phyloP scores from a whole-genome alignment of 1,140 invertebrate species.

The Heterodera carotae region DNA sequence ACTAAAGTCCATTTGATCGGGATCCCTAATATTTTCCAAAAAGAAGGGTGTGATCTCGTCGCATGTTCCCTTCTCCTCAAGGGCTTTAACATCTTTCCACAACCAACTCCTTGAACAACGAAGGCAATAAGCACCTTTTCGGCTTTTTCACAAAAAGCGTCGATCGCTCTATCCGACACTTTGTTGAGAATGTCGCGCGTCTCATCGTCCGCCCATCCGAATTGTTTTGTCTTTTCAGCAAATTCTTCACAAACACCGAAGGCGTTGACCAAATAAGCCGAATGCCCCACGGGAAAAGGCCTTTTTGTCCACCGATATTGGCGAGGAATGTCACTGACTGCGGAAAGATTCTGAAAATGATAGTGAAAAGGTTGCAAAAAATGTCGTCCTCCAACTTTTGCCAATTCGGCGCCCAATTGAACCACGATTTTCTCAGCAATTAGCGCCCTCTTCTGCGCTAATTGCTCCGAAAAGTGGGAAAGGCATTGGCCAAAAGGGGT shows the following conservation, averaged over 20 bases:
- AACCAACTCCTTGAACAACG: too few species aligned
- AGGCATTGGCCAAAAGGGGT: constrained; percentile 46
- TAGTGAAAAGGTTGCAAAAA: neutral
- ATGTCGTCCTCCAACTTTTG: constrained; percentile 1
- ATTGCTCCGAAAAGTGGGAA: constrained; percentile 28
- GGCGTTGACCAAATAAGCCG: constrained; percentile 40
- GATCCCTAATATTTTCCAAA: too few species aligned
- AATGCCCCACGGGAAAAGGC: constrained; percentile 38
- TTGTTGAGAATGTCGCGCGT: constrained; percentile 16
- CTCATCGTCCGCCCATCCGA: constrained; percentile 37
- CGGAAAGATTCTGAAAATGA: constrained; percentile 15
- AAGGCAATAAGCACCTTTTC: constrained; percentile 41
- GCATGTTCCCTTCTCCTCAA: too few species aligned
- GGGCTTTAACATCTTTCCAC: too few species aligned
- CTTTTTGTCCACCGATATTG: constrained; percentile 54
- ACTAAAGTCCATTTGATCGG: too few species aligned
- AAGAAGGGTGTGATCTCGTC: too few species aligned
- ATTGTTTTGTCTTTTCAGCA: constrained; percentile 20
- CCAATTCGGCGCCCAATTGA: constrained; percentile 18
- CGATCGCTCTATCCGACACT: constrained; percentile 18
- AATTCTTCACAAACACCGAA: constrained; percentile 42
- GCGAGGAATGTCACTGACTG: constrained; percentile 46
- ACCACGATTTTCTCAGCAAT: constrained; percentile 33
- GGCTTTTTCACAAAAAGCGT: constrained; percentile 41
- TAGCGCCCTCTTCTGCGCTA: constrained; percentile 34